Evolutionary conservation across 2,797 vertebrate species (phyloP).

Genomic region (Clarias fuscus): DNA sequence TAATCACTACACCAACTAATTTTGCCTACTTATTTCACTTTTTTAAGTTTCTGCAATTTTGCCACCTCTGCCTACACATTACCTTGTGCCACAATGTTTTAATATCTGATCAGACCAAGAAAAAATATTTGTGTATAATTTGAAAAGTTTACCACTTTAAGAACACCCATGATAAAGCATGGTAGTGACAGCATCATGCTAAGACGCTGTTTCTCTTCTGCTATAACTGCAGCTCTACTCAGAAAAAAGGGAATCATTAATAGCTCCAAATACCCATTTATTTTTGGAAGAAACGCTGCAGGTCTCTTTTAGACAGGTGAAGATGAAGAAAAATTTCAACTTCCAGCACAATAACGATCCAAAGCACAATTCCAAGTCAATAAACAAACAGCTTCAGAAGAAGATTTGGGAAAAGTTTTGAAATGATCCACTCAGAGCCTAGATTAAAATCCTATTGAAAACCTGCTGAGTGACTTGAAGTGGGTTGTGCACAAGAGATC

Average conservation of each 20-base stretch:
- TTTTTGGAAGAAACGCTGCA: not conserved
- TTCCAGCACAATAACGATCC: not conserved
- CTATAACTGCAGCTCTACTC: no score
- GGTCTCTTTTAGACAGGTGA: not conserved
- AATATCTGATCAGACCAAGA: no score
- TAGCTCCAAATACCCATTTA: not conserved
- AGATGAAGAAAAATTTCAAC: not conserved
- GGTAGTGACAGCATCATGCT: not conserved
- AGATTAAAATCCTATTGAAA: not conserved
- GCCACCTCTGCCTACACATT: no score
- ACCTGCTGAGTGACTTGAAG: not conserved
- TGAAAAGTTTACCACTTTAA: not conserved
- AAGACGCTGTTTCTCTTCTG: no score
- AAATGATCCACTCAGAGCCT: not conserved
- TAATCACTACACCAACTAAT: no score
- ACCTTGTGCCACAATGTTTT: no score
- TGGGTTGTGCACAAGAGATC: not conserved
- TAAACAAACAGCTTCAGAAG: not conserved
- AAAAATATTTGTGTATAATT: not conserved
- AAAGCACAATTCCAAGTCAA: not conserved
- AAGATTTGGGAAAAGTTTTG: not conserved
- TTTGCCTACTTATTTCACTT: no score
- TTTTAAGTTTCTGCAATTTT: no score
- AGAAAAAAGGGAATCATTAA: not conserved
- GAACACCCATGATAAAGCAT: not conserved